Evolutionary conservation across 2,888 invertebrate genomes (phyloP), one percentile per base, ranked within the genome.

Genomic region (Eugnorisma glareosa): DNA sequence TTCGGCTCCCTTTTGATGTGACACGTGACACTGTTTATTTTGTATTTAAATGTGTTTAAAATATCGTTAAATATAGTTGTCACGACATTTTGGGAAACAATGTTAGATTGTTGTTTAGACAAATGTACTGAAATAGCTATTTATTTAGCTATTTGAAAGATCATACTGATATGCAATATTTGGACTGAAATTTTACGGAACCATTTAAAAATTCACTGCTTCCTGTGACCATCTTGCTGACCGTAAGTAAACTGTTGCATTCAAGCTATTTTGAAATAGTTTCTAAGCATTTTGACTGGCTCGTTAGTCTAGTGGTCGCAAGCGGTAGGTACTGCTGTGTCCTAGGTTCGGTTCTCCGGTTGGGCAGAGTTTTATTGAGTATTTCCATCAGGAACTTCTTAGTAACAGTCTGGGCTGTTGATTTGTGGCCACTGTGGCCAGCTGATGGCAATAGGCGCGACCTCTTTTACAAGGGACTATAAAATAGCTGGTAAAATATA

Each of bases 1-100:
- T 86, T 84, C 84, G 67, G 75, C 75, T 83, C 83, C 87, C 89
- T 89, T 93, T 93, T 93, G 91, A 93, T 93, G 91, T 93, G 92
- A 91, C 92, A 88, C 84, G 86, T 84, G 86, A 90, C 88, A 91
- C 84, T 90, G 90, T 92, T 89, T 91, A 89, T 91, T 86, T 86
- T 89, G 85, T 87, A 86, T 88, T 83, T 86, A 86, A 84, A 88
- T 89, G 88, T 87, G 83, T 92, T 89, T 90, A 88, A 90, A 91
- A 91, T 90, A 91, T 86, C 87, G 88, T 89, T 84, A 85, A 86
- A 86, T 89, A 84, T 84, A 86, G 84, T 84, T 78, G 70, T 79
- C 70, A 61, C 77, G 91, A 87, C 86, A 86, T 85, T 75, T 77
- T 77, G 74, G 66, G 61, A 86, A 84, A 87, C 87, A 89, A 86